Base-by-base conservation (phyloP, 2,888 invertebrate species). In the Drosophila merina region DNA sequence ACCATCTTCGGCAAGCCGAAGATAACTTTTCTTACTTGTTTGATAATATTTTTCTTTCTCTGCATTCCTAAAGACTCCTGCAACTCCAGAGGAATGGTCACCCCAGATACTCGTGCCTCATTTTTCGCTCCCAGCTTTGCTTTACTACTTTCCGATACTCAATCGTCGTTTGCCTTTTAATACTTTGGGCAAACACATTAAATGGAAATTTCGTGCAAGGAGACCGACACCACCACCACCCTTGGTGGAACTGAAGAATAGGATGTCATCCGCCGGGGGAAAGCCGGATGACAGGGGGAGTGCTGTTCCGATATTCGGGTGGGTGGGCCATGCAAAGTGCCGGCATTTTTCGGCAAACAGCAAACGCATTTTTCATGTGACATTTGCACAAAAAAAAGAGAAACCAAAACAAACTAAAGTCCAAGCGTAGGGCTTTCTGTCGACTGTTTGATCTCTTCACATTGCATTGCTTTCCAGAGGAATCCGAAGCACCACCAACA, bases 161-260 rank as follows among this genome's bases (percentile, higher is more conserved):
- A 84, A 88, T 84, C 88, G 88, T 83, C 86, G 85, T 64, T 66
- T 85, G 87, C 79, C 82, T 86, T 88, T 84, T 83, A 83, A 83
- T 83, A 88, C 77, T 77, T 79, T 77, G 77, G 69, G 77, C 76
- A 78, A 89, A 80, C 76, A 82, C 80, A 76, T 88, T 86, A 89
- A 88, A 89, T 82, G 79, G 76, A 80, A 85, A 82, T 82, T 84
- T 83, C 74, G 77, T 79, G 70, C 86, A 79, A 71, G 77, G 68
- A 62, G 76, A 58, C 69, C 54, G 28, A 60, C 50, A 50, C 50
- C 44, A 45, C 50, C 44, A 45, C 42, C 48, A 42, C 40, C 70
- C 77, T 36, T 57, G 66, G 38, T 44, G 62, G 57, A 57, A 10
- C 33, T 25, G 40, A 45, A 47, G 50, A 55, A 54, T 47, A 54